Evolutionary conservation across 2,113 vertebrate genomes (phyloP).

Genomic region (Mesembrinibis cayennensis): DNA sequence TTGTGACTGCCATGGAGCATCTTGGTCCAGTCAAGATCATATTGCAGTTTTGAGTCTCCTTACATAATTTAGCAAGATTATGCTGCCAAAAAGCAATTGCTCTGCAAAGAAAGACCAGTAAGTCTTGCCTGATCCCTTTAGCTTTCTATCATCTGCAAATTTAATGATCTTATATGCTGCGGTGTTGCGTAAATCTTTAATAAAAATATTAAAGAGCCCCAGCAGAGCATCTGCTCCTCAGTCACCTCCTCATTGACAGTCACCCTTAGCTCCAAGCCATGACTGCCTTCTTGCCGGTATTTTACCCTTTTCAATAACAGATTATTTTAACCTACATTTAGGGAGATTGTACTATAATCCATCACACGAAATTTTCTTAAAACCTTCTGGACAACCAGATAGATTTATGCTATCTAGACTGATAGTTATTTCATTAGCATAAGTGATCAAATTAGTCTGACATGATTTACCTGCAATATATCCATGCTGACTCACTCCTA

Average conservation of each 20-base stretch:
- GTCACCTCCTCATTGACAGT: neutral
- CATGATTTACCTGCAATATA: conserved; percentile 30
- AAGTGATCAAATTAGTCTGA: conserved; percentile 44
- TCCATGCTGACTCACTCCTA: neutral
- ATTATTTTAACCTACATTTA: conserved; percentile 38
- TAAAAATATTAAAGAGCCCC: neutral
- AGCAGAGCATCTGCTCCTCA: neutral
- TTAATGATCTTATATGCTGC: neutral
- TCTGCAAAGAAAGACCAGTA: neutral
- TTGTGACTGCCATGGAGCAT: neutral
- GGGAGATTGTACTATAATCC: neutral
- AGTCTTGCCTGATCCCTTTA: neutral
- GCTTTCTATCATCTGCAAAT: conserved; percentile 6
- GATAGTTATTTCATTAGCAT: conserved; percentile 49
- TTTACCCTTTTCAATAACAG: neutral
- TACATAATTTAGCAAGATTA: neutral
- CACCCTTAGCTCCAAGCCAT: neutral
- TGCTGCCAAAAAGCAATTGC: neutral
- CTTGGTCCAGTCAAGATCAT: neutral
- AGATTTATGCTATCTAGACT: neutral
- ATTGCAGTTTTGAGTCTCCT: neutral
- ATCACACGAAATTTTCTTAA: neutral
- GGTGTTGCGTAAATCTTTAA: neutral
- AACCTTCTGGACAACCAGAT: neutral
- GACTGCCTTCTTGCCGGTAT: neutral